Evolutionary conservation across 1,140 invertebrate genomes (phyloP), one percentile per base, ranked within the genome.

Genomic region (Saccostrea glomerata): DNA sequence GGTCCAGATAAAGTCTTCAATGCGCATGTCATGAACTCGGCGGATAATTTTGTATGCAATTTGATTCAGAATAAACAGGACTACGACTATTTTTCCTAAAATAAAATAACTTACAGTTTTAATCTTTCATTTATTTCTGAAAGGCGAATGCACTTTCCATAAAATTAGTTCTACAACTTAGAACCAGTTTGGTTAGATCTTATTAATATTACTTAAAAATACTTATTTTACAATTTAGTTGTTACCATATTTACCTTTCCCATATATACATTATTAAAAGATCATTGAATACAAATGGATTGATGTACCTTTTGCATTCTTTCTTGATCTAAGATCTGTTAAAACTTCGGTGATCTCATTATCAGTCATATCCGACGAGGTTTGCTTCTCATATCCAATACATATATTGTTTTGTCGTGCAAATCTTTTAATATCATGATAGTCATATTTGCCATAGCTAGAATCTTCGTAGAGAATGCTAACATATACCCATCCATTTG

Each of bases 401-500:
- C 88, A 89, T 20, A 87, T 87, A 4, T 77, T 63, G n/a, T n/a
- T 66, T 20, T 84, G 85, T n/a, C 88, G 55, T 9, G 90, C 88
- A 5, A 90, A 11, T 15, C 56, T 89, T 85, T 92, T 87, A 17
- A 92, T 88, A 11, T 89, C 89, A 2, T 82, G 85, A 11, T 90
- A 89, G 0, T 89, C 89, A 58, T 91, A 88, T 92, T 97, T 96
- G 15, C 97, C 97, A 92, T 97, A 97, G 91, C 97, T 97, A 82
- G 97, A 97, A 92, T 97, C 96, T 77, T 96, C 96, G 25, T 96
- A 96, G 0, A 97, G 96, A 0, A 96, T 96, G 0, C 96, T 97
- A 23, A 97, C 96, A 92, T 97, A 97, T 87, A 96, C 96, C 97
- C 97, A 97, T 20, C 96, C 95, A 84, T 97, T 95, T 20, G 88